A percentile compares a stretch with the other conserved stretches of the same genome.
phyloP scores from a whole-genome alignment of 1,140 invertebrate species.

The Drosophila subpulchrella region DNA sequence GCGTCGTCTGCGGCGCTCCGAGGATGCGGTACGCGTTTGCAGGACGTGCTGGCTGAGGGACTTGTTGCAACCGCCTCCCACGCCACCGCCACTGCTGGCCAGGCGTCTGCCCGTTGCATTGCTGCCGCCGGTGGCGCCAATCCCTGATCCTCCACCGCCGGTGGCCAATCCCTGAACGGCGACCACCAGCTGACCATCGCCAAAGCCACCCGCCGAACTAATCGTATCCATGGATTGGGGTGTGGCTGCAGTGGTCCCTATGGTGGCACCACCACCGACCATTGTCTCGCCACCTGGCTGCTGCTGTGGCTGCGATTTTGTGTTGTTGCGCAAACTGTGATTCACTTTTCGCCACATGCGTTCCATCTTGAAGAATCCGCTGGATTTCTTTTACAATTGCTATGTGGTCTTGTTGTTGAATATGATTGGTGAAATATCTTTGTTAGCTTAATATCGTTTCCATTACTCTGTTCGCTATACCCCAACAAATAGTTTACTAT shows the following conservation, averaged over 20 bases:
- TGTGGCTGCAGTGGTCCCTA: conserved; percentile 34
- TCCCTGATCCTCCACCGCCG: conserved; percentile 4
- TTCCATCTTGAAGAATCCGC: conserved; percentile 59
- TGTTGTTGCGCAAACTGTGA: conserved; percentile 79
- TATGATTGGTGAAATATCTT: background rate
- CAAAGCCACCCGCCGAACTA: conserved; percentile 77
- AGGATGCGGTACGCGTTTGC: conserved; percentile 77
- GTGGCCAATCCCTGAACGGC: conserved; percentile 61
- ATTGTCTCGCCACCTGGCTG: conserved; percentile 4
- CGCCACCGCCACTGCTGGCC: conserved; percentile 59
- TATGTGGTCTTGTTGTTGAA: background rate
- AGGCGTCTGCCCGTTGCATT: conserved; percentile 78
- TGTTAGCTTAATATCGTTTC: conserved; percentile 4
- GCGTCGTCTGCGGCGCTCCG: conserved; percentile 73
- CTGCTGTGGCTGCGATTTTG: conserved; percentile 43
- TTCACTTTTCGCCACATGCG: conserved; percentile 84
- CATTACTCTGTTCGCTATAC: background rate
- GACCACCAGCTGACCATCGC: conserved; percentile 71
- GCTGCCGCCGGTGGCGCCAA: conserved; percentile 55
- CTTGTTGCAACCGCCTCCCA: conserved; percentile 56
- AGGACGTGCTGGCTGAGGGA: conserved; percentile 82
- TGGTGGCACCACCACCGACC: conserved; percentile 13
- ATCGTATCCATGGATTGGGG: conserved; percentile 75
- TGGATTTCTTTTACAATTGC: background rate
- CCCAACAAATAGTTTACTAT: background rate